Percentiles rank a stretch among this genome's conserved stretches.
Evolutionary conservation across 2,797 vertebrate species (phyloP).

Genomic region (Typhlichthys subterraneus): DNA sequence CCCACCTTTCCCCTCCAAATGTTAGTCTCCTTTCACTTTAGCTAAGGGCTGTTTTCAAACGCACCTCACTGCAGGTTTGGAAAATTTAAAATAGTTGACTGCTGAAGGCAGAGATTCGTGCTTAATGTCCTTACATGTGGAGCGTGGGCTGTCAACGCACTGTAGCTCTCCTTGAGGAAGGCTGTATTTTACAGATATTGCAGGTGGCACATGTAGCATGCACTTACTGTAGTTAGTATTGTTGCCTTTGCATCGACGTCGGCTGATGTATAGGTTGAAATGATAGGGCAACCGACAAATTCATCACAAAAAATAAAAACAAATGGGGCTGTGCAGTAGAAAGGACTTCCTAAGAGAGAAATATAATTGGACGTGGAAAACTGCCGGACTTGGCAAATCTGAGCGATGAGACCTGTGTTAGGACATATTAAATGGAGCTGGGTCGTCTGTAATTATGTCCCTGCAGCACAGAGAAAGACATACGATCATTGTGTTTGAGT

Average conservation of each 20-base stretch:
- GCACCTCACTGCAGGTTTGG: constrained; percentile 49
- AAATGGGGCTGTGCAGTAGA: constrained; percentile 11
- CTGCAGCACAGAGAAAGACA: constrained; percentile 36
- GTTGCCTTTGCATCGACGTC: not conserved
- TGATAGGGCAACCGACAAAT: not conserved
- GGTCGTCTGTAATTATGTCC: constrained; percentile 46
- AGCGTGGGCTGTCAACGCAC: constrained; percentile 30
- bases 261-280: constrained; percentile 9
- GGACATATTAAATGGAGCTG: constrained; percentile 42
- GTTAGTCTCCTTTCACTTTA: constrained; percentile 79
- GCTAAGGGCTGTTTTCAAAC: constrained; percentile 82
- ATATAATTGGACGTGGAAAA: constrained; percentile 40
- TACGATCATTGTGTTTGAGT: constrained; percentile 39
- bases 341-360: constrained; percentile 16
- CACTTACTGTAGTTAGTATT: constrained; percentile 26
- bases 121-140: constrained; percentile 38
- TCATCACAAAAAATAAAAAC: not conserved
- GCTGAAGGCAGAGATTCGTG: constrained; percentile 23
- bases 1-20: constrained; percentile 16
- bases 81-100: constrained; percentile 36
- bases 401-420: constrained; percentile 22
- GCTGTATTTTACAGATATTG: constrained; percentile 23
- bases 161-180: constrained; percentile 23
- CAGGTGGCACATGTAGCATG: constrained; percentile 30
- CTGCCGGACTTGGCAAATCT: constrained; percentile 35